Base-by-base conservation (phyloP, 2,113 vertebrate genomes). In the Channa argus region DNA sequence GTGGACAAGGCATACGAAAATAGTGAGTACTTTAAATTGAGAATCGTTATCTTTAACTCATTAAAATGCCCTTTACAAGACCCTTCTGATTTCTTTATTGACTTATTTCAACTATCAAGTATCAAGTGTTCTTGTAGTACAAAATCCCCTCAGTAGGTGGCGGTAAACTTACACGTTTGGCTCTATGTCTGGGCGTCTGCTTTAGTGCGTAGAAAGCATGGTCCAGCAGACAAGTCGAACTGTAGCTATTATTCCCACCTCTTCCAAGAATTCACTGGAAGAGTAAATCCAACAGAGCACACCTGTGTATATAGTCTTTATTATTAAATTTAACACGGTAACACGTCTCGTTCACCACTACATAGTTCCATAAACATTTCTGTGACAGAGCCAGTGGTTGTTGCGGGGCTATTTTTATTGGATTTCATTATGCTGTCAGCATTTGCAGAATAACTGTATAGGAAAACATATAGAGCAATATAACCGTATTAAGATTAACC, bases 71-170 rank as follows among this genome's bases (percentile, higher is more conserved):
- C 24, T 24, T 24, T 24, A 24, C 24, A 24, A 24, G 24, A 24
- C 24, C 24, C 24, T 1, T 24, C 24, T 24, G 24, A 24, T 24
- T 24, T 24, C 24, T 24, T 24, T 24, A 24, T 24, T 24, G 24
- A 1, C 1, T 24, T 24, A 1, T 24, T 24, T 24, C 24, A 24
- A 24, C 24, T 24, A 24, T 24, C 24, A 24, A 24, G 24, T 24
- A 46, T 9, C 45, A 14, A 36, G 6, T 7, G 12, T 38, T 52
- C 37, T 6, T 89, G 86, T 54, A 69, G 63, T 86, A 51, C 64
- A 49, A 13, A 45, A 55, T 39, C 3, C 0, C 11, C 36, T 71
- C 89, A 79, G 10, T 82, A 91, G 92, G 66, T 89, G 92, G 83
- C n/a, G 72, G 5, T 59, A 56, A 43, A 63, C 62, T 67, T 8